Evolutionary conservation across 2,113 vertebrate species (phyloP), one percentile per base, ranked within the genome.

Genomic region (Ornithorhynchus anatinus): DNA sequence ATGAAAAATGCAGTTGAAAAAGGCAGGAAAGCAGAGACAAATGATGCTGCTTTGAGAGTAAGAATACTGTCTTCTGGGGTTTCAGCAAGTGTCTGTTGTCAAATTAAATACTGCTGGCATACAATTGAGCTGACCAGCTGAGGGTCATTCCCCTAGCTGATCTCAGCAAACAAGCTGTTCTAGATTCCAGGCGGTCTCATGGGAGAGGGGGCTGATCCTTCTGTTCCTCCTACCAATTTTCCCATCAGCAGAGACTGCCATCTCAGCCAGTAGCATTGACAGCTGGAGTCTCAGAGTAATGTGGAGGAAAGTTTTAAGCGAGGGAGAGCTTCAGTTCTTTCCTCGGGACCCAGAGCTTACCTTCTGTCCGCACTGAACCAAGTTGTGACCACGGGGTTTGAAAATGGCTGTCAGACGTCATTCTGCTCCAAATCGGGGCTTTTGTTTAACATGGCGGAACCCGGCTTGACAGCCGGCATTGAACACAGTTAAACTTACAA

Each of bases 241-340:
- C 32, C 20, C 17, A 10, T 37, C 14, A 29, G 22, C 10, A 20
- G 15, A 31, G 15, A 3, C 4, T 27, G 60, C 19, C 23, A 69
- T 9, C 8, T 19, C 19, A 58, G 38, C 6, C 4, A 3, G 25
- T 64, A 38, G 14, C 5, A 59, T 57, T 7, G 13, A 31, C 63
- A 25, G 1, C 44, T 75, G 70, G 27, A 53, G 12, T 54, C 51
- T 54, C 51, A 36, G 4, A 33, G 20, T 12, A 19, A 23, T 77
- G 54, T 70, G 38, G 67, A 58, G 50, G 13, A 61, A 10, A 2
- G 1, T 40, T 79, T 75, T 37, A 15, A 43, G 43, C 62, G 33
- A 32, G 19, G 10, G 45, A 56, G 58, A 32, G 50, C 15, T 72
- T 39, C 7, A 78, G 66, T 39, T 72, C 32, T 59, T 79, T n/a